Base-by-base conservation (phyloP, 2,888 invertebrate species). In the Leptinotarsa peninsularis region DNA sequence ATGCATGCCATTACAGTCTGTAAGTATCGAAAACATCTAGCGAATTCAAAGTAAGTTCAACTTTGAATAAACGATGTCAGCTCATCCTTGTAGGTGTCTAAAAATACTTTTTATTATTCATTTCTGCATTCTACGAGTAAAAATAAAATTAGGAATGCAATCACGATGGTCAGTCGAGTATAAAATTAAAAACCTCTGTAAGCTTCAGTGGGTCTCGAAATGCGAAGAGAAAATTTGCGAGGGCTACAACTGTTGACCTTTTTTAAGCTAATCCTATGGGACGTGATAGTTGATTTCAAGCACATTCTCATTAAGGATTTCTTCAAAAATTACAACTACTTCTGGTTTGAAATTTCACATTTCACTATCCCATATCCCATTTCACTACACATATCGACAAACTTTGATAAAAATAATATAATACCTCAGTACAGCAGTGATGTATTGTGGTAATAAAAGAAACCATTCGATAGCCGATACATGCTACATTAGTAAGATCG, bases 71-170 rank as follows among this genome's bases (percentile, higher is more conserved):
- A 63, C 27, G 27, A 63, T 17, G 27, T 21, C 63, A 63, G n/a
- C n/a, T 27, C 43, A 63, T 63, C 63, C 63, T 63, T 63, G 63
- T n/a, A 63, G n/a, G n/a, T 10, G 43, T 33, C 63, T 63, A 63
- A 63, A 17, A 63, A 63, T 63, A 63, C 43, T 43, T 63, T 63
- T 63, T 63, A 63, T 63, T 63, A 58, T 63, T 63, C 63, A 63
- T 63, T 63, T 63, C 63, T 63, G 63, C 63, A 63, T 63, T 63
- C 63, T 63, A 14, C 18, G 63, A 5, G 63, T 63, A 63, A 33
- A 63, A 63, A 63, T 63, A 63, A 63, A 63, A 63, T 60, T 60
- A 27, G 27, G 60, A 27, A 60, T 60, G 60, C 60, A 60, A 60
- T 63, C 63, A 63, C 14, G 63, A n/a, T 10, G 63, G 63, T 7